These are phyloP conservation scores for Daptonema setosum DNA, from an alignment of 2,888 invertebrate species.

Conservation along the genomic window DNA sequence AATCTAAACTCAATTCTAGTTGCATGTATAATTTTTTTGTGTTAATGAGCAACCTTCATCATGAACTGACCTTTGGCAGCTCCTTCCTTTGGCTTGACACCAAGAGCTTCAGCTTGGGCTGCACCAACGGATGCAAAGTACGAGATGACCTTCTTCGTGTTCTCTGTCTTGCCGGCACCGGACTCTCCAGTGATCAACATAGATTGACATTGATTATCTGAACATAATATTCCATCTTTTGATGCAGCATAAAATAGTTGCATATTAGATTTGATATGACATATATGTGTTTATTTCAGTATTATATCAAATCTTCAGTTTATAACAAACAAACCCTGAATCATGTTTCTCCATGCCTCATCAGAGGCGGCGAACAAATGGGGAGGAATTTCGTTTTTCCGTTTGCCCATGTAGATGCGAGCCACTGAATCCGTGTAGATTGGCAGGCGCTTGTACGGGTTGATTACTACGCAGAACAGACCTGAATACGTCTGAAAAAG, in stretches of 20 bases:
- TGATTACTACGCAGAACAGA: slow-evolving; percentile 87
- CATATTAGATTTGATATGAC: too few relatives aligned
- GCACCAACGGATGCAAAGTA: neutral
- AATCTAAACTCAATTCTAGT: too few relatives aligned
- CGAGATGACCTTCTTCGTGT: slow-evolving; percentile 2
- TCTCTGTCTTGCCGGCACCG: slow-evolving; percentile 1
- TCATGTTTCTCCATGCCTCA: slow-evolving; percentile 97
- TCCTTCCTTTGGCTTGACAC: neutral
- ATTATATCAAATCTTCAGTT: too few relatives aligned
- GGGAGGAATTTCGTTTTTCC: slow-evolving; percentile 95
- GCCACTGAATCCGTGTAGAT: slow-evolving; percentile 50
- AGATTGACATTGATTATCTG: neutral
- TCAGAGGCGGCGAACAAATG: slow-evolving; percentile 98
- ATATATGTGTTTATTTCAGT: too few relatives aligned
- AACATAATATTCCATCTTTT: too few relatives aligned
- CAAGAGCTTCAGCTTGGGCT: slow-evolving; percentile 8
- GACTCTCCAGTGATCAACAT: slow-evolving; percentile 3
- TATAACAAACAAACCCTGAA: slow-evolving; percentile 46
- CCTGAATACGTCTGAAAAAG: slow-evolving; percentile 8
- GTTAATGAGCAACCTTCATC: too few relatives aligned
- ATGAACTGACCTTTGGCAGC: too few relatives aligned
- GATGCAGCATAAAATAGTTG: too few relatives aligned
- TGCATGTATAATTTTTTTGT: too few relatives aligned
- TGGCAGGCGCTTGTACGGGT: slow-evolving; percentile 10
- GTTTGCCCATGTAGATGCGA: slow-evolving; percentile 88